phyloP scores from a whole-genome alignment of 2,888 invertebrate genomes.

The Coelinius sp. region DNA sequence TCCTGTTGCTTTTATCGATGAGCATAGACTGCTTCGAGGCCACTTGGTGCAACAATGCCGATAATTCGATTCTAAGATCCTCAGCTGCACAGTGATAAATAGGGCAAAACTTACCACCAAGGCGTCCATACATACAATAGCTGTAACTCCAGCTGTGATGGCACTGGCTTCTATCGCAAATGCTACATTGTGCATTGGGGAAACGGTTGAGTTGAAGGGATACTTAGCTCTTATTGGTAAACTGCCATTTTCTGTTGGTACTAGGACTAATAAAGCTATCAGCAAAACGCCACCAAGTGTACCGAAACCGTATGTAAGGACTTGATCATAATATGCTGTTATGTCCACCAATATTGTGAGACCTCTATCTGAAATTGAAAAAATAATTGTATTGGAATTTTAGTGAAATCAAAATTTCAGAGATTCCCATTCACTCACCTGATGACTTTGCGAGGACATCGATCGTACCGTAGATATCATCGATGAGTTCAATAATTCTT shows the following conservation, averaged over 20 bases:
- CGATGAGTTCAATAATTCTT: conserved; percentile 38
- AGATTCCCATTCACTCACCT: neutral
- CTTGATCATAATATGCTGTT: conserved; percentile 11
- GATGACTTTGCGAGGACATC: conserved; percentile 39
- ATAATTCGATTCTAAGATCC: conserved; percentile 53
- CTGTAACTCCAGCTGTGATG: conserved; percentile 50
- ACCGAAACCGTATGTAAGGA: conserved; percentile 43
- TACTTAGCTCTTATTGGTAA: conserved; percentile 59
- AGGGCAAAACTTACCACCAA: conserved; percentile 49
- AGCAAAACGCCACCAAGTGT: conserved; percentile 47
- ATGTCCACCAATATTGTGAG: neutral
- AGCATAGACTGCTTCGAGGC: neutral
- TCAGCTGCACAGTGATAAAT: conserved; percentile 52
- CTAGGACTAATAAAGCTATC: conserved; percentile 53
- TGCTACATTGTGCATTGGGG: conserved; percentile 52
- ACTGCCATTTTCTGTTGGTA: conserved; percentile 53
- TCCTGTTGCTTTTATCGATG: neutral
- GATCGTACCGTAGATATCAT: conserved; percentile 35
- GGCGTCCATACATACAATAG: conserved; percentile 57
- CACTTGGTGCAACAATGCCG: conserved; percentile 43
- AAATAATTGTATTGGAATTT: too few relatives aligned
- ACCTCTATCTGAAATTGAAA: conserved; percentile 22
- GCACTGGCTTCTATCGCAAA: conserved; percentile 51
- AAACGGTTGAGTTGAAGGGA: conserved; percentile 55
- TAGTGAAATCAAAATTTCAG: too few relatives aligned